Conservation (phyloP, 2,888 invertebrate genomes). For the Malthinus seriepunctatus region DNA sequence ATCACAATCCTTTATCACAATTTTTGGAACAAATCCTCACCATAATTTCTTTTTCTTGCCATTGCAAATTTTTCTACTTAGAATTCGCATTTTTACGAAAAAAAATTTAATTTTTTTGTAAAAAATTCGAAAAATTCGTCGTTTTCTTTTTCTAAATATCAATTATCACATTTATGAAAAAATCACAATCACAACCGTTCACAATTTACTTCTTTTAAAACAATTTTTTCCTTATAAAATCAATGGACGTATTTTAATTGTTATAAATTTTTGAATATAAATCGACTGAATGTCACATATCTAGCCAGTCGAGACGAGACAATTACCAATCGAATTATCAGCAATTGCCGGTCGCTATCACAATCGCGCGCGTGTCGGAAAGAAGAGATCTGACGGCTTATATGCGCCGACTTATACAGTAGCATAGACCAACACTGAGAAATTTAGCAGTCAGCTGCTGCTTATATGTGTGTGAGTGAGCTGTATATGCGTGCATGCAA, state of each 20-base stretch:
- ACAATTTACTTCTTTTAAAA: constrained; percentile 10
- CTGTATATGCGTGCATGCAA: constrained; percentile 42
- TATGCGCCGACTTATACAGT: constrained; percentile 35
- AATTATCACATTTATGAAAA: constrained; percentile 13
- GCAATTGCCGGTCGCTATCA: constrained; percentile 32
- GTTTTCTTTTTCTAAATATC: background rate
- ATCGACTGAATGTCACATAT: constrained; percentile 20
- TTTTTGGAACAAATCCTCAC: constrained; percentile 16
- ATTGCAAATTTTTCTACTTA: constrained; percentile 17
- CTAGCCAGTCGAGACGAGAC: constrained; percentile 27
- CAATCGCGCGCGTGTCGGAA: constrained; percentile 37
- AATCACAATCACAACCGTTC: constrained; percentile 13
- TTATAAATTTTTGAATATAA: constrained; percentile 15
- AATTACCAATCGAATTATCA: constrained; percentile 30
- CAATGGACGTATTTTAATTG: constrained; percentile 7
- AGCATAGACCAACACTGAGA: constrained; percentile 43
- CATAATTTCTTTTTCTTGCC: constrained; percentile 27
- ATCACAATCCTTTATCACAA: constrained; percentile 11
- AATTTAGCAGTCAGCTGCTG: constrained; percentile 41
- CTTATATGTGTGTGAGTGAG: constrained; percentile 44
- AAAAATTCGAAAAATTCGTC: background rate
- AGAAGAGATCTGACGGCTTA: constrained; percentile 33
- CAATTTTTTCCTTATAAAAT: constrained; percentile 4
- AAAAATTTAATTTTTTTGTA: background rate
- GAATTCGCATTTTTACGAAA: constrained; percentile 10